Evolutionary conservation across 2,113 vertebrate genomes (phyloP).

Genomic region (Morone saxatilis): DNA sequence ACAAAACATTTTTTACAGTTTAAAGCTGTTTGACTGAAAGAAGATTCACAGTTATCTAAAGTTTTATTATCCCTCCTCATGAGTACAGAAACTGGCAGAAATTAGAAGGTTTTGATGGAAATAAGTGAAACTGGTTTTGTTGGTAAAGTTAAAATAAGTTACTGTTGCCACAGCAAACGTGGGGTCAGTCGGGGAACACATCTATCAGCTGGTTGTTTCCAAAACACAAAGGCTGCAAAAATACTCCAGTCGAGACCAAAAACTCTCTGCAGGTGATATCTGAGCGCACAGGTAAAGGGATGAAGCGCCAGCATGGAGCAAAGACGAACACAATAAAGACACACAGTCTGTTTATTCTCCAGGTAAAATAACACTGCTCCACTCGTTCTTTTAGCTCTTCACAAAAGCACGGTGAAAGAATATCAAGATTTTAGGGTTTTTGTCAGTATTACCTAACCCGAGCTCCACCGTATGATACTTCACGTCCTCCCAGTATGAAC

Average conservation of each 20-base stretch:
- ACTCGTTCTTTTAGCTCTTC: neutral
- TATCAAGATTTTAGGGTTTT: neutral
- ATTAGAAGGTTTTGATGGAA: neutral
- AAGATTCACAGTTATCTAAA: neutral
- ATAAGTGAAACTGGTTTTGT: neutral
- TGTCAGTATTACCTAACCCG: neutral
- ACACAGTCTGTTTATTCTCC: slow-evolving; percentile 8
- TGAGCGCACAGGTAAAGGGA: slow-evolving; percentile 5
- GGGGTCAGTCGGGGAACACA: neutral
- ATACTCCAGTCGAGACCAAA: neutral
- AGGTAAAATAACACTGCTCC: neutral
- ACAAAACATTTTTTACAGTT: neutral
- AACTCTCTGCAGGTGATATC: neutral
- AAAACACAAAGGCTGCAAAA: neutral
- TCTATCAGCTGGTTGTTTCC: neutral
- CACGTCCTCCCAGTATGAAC: neutral
- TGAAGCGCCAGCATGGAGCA: neutral
- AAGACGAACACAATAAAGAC: neutral
- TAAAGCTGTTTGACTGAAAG: neutral
- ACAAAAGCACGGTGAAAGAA: neutral
- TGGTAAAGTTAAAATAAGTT: neutral
- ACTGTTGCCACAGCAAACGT: neutral
- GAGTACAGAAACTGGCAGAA: neutral
- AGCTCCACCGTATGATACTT: neutral
- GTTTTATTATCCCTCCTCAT: neutral